A percentile compares a stretch with the other conserved stretches of the same genome.
phyloP scores from a whole-genome alignment of 92 coral and sea anemone species.

The Palythoa grandis region DNA sequence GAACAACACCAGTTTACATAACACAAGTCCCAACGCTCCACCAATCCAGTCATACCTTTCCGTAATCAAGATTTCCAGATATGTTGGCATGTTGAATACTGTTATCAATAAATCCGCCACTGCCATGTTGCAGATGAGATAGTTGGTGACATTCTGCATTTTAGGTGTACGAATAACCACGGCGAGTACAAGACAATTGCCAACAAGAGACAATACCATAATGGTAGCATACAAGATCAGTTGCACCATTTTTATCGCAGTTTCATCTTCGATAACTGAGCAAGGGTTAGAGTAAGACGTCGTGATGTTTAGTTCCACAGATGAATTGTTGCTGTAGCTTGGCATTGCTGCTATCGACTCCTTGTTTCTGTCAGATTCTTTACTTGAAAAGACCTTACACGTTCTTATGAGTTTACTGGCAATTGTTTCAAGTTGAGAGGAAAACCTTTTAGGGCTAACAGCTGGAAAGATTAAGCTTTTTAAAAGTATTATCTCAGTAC shows the following conservation, averaged over 20 bases:
- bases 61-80: constrained; percentile 69
- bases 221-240: constrained; percentile 54
- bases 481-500: background rate
- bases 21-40: constrained; percentile 65
- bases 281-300: background rate
- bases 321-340: constrained; percentile 16
- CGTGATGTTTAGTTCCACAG: constrained; percentile 2
- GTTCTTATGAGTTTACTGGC: background rate
- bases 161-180: constrained; percentile 60
- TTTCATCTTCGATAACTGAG: constrained; percentile 25
- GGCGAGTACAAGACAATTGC: constrained; percentile 62
- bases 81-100: constrained; percentile 79
- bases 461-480: constrained; percentile 10
- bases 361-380: background rate
- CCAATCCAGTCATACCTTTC: constrained; percentile 73
- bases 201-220: constrained; percentile 67
- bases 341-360: background rate
- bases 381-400: background rate
- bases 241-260: constrained; percentile 52
- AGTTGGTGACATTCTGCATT: constrained; percentile 74
- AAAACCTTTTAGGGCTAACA: constrained; percentile 14
- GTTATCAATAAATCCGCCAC: constrained; percentile 76
- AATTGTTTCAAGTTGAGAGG: background rate
- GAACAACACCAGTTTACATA: constrained; percentile 71
- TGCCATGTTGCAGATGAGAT: constrained; percentile 80